Evolutionary conservation across 2,113 vertebrate species (phyloP).

Genomic region (Dipodomys merriami): DNA sequence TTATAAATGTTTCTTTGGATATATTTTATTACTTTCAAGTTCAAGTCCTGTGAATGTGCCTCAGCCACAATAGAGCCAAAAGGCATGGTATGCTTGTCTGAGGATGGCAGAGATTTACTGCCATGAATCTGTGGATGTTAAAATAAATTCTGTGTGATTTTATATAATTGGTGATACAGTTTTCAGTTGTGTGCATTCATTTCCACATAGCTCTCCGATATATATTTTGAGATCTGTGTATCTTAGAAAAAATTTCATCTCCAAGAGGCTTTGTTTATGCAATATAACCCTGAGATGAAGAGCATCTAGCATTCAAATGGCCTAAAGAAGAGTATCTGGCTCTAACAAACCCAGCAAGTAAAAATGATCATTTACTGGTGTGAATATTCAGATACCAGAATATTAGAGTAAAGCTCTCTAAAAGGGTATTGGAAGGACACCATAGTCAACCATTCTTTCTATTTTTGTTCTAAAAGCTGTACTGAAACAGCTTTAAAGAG

Average conservation of each 20-base stretch:
- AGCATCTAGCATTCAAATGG: background rate
- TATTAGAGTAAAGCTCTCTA: background rate
- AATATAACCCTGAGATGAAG: background rate
- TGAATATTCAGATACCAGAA: background rate
- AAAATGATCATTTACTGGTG: background rate
- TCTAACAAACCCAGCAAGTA: background rate
- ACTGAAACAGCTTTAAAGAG: constrained; percentile 57
- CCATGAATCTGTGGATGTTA: background rate
- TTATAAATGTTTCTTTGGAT: background rate
- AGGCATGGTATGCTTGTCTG: background rate
- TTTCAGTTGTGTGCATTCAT: background rate
- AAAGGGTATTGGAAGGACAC: constrained; percentile 28
- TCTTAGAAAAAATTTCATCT: background rate
- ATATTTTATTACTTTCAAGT: background rate
- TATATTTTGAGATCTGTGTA: background rate
- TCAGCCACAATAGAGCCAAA: background rate
- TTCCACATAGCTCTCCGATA: background rate
- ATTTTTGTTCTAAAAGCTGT: constrained; percentile 8
- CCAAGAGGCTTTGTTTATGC: background rate
- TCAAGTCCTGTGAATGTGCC: background rate
- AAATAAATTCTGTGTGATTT: background rate
- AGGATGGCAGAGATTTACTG: background rate
- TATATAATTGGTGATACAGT: background rate
- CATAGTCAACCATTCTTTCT: background rate
- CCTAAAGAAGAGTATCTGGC: background rate